phyloP scores from a whole-genome alignment of 2,888 invertebrate species.

The Agrotis exclamationis region DNA sequence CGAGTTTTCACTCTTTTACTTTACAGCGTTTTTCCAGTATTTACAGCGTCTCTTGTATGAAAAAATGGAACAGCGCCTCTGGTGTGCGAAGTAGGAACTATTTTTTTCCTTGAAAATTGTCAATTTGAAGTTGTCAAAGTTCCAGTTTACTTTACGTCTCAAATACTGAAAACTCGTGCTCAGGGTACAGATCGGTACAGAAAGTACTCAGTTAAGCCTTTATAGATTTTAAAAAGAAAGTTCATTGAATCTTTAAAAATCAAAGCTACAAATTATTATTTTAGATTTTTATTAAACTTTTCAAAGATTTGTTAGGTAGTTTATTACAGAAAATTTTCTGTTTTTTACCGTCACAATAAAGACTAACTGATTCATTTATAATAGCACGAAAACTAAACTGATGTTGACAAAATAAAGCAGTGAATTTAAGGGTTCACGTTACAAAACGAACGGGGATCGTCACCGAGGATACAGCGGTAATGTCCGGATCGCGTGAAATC shows the following conservation, averaged over 20 bases:
- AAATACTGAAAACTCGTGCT: too few relatives aligned
- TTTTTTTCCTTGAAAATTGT: too few relatives aligned
- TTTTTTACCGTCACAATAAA: background rate
- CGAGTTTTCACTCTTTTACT: too few relatives aligned
- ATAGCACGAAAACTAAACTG: constrained; percentile 43
- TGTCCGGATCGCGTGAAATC: constrained; percentile 89
- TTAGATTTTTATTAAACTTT: background rate
- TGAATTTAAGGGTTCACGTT: constrained; percentile 63
- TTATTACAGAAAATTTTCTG: background rate
- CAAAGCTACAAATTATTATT: background rate
- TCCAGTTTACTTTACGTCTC: too few relatives aligned
- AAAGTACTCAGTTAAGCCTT: background rate
- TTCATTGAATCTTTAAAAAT: background rate
- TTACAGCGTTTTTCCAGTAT: too few relatives aligned
- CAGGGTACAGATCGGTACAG: background rate
- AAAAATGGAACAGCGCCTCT: too few relatives aligned
- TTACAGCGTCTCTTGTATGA: too few relatives aligned
- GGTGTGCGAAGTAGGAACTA: too few relatives aligned
- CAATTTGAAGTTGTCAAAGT: too few relatives aligned
- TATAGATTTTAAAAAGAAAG: background rate
- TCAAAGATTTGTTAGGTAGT: background rate
- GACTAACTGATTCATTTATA: constrained; percentile 49
- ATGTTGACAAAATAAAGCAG: constrained; percentile 56
- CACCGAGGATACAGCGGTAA: constrained; percentile 77
- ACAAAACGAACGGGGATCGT: constrained; percentile 69